phyloP scores from a whole-genome alignment of 1,140 invertebrate genomes.

The Conus ventricosus region DNA sequence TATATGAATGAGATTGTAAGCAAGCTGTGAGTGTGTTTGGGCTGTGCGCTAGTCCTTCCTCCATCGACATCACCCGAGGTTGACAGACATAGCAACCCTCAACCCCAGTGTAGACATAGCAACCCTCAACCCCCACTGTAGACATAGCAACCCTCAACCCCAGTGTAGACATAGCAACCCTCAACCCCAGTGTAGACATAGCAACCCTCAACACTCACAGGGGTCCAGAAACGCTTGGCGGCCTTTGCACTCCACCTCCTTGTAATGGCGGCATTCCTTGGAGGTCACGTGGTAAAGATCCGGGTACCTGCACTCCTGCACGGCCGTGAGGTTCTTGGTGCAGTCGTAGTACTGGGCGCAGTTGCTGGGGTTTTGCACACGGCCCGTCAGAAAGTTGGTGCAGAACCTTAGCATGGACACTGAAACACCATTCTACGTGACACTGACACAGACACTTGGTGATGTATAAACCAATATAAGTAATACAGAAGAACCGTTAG shows the following conservation, averaged over 20 bases:
- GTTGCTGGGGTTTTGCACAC: constrained; percentile 56
- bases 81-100: too few species aligned
- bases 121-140: too few species aligned
- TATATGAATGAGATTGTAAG: too few species aligned
- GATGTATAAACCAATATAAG: background rate
- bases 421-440: constrained; percentile 19
- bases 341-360: constrained; percentile 68
- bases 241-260: constrained; percentile 52
- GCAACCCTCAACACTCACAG: constrained; percentile 26
- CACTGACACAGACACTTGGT: background rate
- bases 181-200: too few species aligned
- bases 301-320: constrained; percentile 64
- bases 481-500: background rate
- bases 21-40: too few species aligned
- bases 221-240: constrained; percentile 41
- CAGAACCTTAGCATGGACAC: constrained; percentile 59
- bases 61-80: too few species aligned
- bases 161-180: too few species aligned
- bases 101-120: too few species aligned
- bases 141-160: too few species aligned
- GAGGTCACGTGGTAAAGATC: constrained; percentile 52
- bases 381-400: constrained; percentile 52
- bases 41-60: too few species aligned
- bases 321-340: constrained; percentile 52
- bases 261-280: constrained; percentile 55